Base-by-base conservation (phyloP, 2,113 vertebrate genomes). In the Peromyscus leucopus region DNA sequence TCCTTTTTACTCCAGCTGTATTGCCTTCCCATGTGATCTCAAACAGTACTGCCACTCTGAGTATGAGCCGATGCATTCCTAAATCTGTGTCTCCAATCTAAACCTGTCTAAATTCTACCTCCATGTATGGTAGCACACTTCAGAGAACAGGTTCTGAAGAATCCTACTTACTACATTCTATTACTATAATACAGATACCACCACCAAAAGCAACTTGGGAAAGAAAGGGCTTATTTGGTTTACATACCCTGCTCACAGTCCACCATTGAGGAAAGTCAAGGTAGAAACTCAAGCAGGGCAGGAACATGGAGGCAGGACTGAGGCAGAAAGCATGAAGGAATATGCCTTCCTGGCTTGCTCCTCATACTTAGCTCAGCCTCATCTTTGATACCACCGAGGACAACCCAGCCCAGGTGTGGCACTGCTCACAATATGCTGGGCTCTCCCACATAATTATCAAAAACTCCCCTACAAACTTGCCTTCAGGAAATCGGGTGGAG, bases 41-140 rank as follows among this genome's bases (percentile, higher is more conserved):
- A 90, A 65, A 63, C 28, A 85, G 24, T 85, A 42, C 46, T 59
- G 36, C 85, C 46, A 9, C 42, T 93, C 19, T 95, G 46, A 71
- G n/a, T 93, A 79, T 48, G 89, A 93, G 13, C 55, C 46, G 7
- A 51, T 93, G 17, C 42, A 86, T 67, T 80, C 22, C 31, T 86
- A 74, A 92, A 74, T 80, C 19, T 90, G 11, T 71, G 76, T 86
- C 65, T 89, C 61, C 39, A 76, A 92, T 71, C 28, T 33, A 92
- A 91, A 48, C 63, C 48, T 94, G 69, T 85, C 31, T 85, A 33
- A 96, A 89, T 55, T 92, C 39, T 61, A 55, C 4, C 17, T 51
- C 48, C 51, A 71, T 76, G 28, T 59, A n/a, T 22, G 79, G 4
- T 46, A 78, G 24, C 39, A 42, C 80, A 48, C 28, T 79, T 78